Conservation (phyloP, 2,113 vertebrate species). For the Pteropus alecto region DNA sequence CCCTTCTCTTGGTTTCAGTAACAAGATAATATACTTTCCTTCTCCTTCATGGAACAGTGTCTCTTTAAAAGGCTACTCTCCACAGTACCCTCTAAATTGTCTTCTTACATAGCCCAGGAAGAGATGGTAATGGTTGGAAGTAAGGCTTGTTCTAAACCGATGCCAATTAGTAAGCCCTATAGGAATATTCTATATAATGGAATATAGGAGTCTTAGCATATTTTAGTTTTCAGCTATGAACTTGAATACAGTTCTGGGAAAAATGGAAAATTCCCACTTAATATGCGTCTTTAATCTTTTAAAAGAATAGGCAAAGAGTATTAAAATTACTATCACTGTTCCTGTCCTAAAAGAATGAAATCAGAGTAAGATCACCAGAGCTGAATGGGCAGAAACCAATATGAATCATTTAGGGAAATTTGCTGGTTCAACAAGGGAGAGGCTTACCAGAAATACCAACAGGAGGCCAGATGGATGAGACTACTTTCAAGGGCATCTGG, state of each 20-base stretch:
- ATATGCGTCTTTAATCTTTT: not conserved
- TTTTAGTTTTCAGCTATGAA: not conserved
- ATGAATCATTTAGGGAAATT: not conserved
- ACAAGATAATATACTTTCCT: not conserved
- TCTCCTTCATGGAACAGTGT: not conserved
- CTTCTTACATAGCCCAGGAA: not conserved
- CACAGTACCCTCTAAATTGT: not conserved
- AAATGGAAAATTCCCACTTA: not conserved
- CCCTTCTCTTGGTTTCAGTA: not conserved
- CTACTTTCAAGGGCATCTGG: not conserved
- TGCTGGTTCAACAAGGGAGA: not conserved
- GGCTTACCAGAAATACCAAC: not conserved
- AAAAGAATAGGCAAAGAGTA: not conserved
- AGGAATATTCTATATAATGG: not conserved
- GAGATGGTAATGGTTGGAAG: not conserved
- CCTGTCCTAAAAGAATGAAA: not conserved
- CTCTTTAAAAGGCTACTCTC: not conserved
- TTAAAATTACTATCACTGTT: not conserved
- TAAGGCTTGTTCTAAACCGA: not conserved
- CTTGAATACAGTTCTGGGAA: not conserved
- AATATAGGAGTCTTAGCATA: not conserved
- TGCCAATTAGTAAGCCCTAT: not conserved
- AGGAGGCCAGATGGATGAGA: not conserved
- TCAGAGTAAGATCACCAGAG: not conserved
- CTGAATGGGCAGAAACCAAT: not conserved